Base-by-base conservation (phyloP, 2,113 vertebrate genomes). In the Lethenteron reissneri region DNA sequence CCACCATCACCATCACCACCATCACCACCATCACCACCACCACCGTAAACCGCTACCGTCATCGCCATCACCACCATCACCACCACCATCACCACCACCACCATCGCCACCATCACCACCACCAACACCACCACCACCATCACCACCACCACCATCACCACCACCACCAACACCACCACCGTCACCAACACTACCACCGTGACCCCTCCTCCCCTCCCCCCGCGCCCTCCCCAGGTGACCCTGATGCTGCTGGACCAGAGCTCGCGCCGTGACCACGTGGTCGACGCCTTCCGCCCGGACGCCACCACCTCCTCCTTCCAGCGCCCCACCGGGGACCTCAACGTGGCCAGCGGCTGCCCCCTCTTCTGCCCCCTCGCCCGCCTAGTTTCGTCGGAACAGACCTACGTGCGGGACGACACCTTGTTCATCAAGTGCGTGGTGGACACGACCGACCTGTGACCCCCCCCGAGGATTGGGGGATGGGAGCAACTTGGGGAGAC, bases 341-440 rank as follows among this genome's bases (percentile, higher is more conserved):
- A 99, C 81, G 89, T 99, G 0, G 94, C 94, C 76, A 99, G 94
- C 0, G 94, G 94, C 74, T 99, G 94, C 76, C 92, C 94, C 0
- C 86, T 95, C 41, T 99, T 99, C 82, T 99, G 88, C 73, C 90
- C 90, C 0, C 81, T 96, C 72, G 81, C 84, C 1, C 85, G 87
- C 75, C 84, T 97, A 81, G 15, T 21, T 68, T 89, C 90, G 1
- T 78, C 82, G 69, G 92, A 90, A 79, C 88, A 87, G 58, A 84
- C 88, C 1, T 96, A 95, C 25, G 81, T 90, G 71, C 84, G 85
- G 1, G 90, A 96, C 1, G 89, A 99, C 2, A 86, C 86, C 19
- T 85, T 96, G 74, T 99, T 94, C 78, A 87, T 99, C 78, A 97
- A 97, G 80, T 90, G 87, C 76, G 91, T 97, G 4, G 94, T 99